These are phyloP conservation scores for Archaeoteleia sp. DNA, from an alignment of 2,888 invertebrate species.

Conservation along the genomic window DNA sequence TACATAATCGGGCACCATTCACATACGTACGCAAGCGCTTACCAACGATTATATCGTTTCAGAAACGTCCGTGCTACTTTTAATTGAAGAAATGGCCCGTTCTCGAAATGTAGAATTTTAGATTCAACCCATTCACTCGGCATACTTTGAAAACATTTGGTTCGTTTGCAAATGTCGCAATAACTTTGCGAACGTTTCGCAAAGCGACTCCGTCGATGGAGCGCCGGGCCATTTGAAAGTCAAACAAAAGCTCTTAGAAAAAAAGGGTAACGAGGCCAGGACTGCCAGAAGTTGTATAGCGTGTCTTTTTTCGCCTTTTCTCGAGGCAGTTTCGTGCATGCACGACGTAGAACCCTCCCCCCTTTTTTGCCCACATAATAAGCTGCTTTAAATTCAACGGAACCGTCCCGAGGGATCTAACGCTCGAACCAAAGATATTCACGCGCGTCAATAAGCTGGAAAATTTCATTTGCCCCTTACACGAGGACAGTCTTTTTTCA, in stretches of 20 bases:
- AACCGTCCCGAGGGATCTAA: neutral
- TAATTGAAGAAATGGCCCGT: no score
- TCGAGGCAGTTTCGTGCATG: conserved; percentile 14
- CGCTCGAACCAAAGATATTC: neutral
- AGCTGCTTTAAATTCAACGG: conserved; percentile 44
- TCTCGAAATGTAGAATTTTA: neutral
- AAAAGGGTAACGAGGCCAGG: conserved; percentile 38
- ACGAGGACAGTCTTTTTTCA: neutral
- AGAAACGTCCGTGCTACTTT: no score
- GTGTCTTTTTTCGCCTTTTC: conserved; percentile 21
- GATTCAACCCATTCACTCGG: neutral
- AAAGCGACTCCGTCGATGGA: conserved; percentile 20
- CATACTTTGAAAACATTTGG: neutral
- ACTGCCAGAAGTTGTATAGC: conserved; percentile 31
- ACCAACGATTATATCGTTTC: no score
- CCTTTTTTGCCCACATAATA: neutral
- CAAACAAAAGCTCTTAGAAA: conserved; percentile 56
- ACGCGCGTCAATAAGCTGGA: conserved; percentile 6
- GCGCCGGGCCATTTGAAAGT: conserved; percentile 57
- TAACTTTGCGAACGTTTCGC: conserved; percentile 6
- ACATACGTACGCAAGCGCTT: no score
- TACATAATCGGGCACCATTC: no score
- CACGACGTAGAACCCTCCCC: neutral
- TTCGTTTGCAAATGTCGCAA: conserved; percentile 10
- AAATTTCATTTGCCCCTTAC: neutral